These are phyloP conservation scores for Anolis apletophallus DNA, from an alignment of 2,797 vertebrate genomes.

Conservation along the genomic window DNA sequence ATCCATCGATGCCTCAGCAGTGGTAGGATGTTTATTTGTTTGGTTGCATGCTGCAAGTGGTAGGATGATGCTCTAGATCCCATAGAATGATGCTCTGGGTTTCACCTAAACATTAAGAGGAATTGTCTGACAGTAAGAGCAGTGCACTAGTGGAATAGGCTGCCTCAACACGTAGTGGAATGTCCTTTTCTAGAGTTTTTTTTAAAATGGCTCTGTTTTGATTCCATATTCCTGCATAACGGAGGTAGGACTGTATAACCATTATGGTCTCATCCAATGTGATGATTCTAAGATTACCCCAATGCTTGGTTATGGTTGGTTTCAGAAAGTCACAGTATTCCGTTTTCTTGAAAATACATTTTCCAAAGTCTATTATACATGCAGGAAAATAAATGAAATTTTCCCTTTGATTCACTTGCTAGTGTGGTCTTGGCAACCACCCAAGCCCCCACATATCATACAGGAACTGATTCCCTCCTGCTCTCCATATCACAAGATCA, in stretches of 20 bases:
- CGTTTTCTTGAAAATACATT: background rate
- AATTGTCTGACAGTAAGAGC: too few relatives aligned
- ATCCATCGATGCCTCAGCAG: background rate
- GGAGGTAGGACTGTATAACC: too few relatives aligned
- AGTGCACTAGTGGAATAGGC: too few relatives aligned
- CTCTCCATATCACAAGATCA: background rate
- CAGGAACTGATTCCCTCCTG: background rate
- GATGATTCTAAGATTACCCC: too few relatives aligned
- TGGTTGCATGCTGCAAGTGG: too few relatives aligned
- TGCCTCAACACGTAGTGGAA: too few relatives aligned
- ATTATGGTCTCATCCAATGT: too few relatives aligned
- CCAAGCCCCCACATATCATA: background rate
- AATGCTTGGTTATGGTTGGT: background rate
- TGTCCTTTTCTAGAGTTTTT: too few relatives aligned
- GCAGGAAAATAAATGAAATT: background rate
- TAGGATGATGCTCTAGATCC: background rate
- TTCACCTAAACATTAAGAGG: too few relatives aligned
- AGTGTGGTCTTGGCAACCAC: constrained; percentile 30
- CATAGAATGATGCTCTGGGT: background rate
- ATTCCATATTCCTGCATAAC: too few relatives aligned
- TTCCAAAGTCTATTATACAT: background rate
- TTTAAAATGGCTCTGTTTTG: too few relatives aligned
- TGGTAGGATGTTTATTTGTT: background rate
- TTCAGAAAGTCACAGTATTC: background rate
- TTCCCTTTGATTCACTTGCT: background rate